Base-by-base conservation (phyloP, 2,797 vertebrate genomes). In the Oreortyx pictus region DNA sequence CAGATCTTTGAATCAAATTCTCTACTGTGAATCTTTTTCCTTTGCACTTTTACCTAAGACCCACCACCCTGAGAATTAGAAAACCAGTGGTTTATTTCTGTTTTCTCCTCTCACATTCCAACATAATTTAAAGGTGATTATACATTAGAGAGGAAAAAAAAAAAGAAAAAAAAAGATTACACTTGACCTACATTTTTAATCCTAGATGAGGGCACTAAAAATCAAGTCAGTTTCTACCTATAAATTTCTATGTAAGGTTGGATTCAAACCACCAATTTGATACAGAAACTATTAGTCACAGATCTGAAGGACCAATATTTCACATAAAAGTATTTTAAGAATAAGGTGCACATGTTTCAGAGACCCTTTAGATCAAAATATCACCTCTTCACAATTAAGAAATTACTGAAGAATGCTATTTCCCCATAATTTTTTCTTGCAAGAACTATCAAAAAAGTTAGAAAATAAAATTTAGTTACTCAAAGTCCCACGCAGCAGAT, bases 1-100 rank as follows among this genome's bases (percentile, higher is more conserved):
- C 92, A 95, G 95, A 91, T 80, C 74, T 92, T 93, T 47, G 76
- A 91, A 95, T 96, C 96, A 96, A 77, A 88, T 82, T 78, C 64
- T 91, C 80, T 75, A 37, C 35, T 75, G 43, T 66, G 87, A 96
- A 82, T 82, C 74, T 76, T 79, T 76, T 74, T 89, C n/a, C 49
- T 96, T 92, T 84, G 81, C 70, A 65, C 87, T 93, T 95, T 64
- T 91, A 92, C 89, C 86, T 93, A 91, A 82, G 80, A 81, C 72
- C 95, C 92, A 41, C 18, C 93, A 85, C 89, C 47, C 74, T 46
- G 46, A 82, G 78, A 94, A 83, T 57, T 72, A 75, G 61, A 76
- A 86, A 94, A 96, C 57, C 27, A 82, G 50, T 71, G 65, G 76
- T 83, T 92, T 95, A 80, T 95, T 95, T 96, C 92, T 62, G 92